phyloP scores from a whole-genome alignment of 1,140 invertebrate species.

The Ips nitidus region DNA sequence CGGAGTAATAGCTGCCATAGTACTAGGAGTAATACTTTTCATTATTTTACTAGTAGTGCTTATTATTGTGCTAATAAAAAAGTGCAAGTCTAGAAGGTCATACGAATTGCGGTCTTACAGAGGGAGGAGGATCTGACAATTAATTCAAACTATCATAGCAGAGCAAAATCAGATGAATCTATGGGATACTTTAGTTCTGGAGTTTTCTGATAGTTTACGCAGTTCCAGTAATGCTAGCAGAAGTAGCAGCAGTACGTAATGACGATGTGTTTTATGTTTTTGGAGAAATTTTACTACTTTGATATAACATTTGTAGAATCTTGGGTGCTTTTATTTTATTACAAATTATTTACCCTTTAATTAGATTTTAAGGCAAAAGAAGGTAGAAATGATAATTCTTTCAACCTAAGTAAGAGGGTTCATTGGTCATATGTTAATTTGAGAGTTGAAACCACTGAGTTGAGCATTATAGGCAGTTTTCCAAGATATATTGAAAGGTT shows the following conservation, averaged over 20 bases:
- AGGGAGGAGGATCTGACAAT: constrained; percentile 41
- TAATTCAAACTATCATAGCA: constrained; percentile 33
- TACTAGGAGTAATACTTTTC: constrained; percentile 53
- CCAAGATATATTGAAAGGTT: no score
- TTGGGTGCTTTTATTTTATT: no score
- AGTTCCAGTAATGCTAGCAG: constrained; percentile 44
- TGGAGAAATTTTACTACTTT: no score
- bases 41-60: constrained; percentile 49
- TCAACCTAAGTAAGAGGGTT: no score
- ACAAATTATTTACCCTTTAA: no score
- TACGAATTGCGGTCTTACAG: constrained; percentile 52
- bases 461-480: no score
- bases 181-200: constrained; percentile 18
- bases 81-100: constrained; percentile 37
- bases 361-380: no score
- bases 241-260: constrained; percentile 40
- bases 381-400: no score
- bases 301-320: no score
- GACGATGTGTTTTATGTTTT: constrained; percentile 6
- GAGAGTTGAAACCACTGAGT: no score
- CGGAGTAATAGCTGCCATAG: constrained; percentile 56
- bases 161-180: constrained; percentile 32
- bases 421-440: no score
- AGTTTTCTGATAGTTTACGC: background rate
- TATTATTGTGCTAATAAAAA: constrained; percentile 46